Conservation (phyloP, 1,140 invertebrate genomes). For the Ceratosolen fusciceps region DNA sequence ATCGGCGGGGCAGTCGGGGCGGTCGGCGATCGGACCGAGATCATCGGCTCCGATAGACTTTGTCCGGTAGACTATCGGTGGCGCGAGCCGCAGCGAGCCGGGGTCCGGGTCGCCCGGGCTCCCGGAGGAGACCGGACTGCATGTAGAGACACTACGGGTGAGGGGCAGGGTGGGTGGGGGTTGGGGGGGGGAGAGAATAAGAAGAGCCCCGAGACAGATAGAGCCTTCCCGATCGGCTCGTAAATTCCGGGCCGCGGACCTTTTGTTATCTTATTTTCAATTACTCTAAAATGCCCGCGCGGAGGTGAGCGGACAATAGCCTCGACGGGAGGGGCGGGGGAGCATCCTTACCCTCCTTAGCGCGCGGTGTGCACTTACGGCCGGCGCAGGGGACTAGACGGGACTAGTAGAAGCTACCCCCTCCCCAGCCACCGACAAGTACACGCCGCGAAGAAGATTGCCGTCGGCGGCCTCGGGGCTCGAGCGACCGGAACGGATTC, state of each 20-base stretch:
- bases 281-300: slow-evolving; percentile 29
- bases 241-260: slow-evolving; percentile 4
- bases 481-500: slow-evolving; percentile 63
- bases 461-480: slow-evolving; percentile 12
- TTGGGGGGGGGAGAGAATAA: background rate
- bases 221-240: slow-evolving; percentile 26
- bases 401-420: background rate
- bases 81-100: background rate
- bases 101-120: background rate
- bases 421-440: background rate
- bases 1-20: background rate
- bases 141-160: too few species aligned
- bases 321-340: background rate
- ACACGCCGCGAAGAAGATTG: background rate
- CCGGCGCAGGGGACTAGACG: background rate
- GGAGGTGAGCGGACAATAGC: slow-evolving; percentile 30
- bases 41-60: background rate
- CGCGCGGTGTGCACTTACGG: background rate
- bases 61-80: background rate
- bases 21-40: background rate
- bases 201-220: slow-evolving; percentile 6
- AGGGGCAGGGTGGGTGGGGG: too few species aligned
- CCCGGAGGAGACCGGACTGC: too few species aligned
- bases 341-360: slow-evolving; percentile 10
- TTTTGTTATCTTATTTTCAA: slow-evolving; percentile 47